These are phyloP conservation scores for Ophioninae sp. DNA, from an alignment of 2,888 invertebrate genomes.

Conservation along the genomic window DNA sequence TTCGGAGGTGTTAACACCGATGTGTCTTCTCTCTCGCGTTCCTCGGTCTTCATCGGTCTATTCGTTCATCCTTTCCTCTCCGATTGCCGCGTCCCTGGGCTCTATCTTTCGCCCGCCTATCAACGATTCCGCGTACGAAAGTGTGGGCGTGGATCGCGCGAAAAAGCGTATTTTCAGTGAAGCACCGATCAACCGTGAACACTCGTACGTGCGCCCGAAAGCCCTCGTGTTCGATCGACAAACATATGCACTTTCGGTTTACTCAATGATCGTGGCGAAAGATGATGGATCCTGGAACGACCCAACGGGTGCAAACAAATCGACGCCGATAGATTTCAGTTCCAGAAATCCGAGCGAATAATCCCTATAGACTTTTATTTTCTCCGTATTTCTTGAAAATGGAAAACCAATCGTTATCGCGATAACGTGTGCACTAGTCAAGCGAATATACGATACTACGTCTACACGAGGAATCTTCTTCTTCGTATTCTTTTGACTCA, in stretches of 20 bases:
- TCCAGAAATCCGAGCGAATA: not conserved
- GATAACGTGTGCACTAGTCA: conserved; percentile 8
- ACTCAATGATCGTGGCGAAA: conserved; percentile 42
- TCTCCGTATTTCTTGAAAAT: not conserved
- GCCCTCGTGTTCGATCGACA: conserved; percentile 16
- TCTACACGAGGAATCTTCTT: conserved; percentile 23
- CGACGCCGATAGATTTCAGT: not conserved
- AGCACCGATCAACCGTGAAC: conserved; percentile 46
- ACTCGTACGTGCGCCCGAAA: conserved; percentile 11
- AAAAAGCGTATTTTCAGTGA: conserved; percentile 42
- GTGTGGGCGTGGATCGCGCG: conserved; percentile 36
- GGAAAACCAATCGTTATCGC: not conserved
- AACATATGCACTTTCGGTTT: conserved; percentile 40
- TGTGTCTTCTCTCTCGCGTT: conserved; percentile 7
- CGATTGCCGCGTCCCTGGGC: conserved; percentile 13
- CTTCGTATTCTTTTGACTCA: conserved; percentile 46
- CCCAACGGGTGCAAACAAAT: conserved; percentile 48
- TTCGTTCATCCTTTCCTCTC: conserved; percentile 8
- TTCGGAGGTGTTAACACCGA: conserved; percentile 40
- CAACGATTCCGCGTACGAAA: conserved; percentile 56
- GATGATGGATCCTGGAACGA: conserved; percentile 52
- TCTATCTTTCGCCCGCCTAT: conserved; percentile 19
- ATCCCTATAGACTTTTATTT: not conserved
- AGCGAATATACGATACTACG: conserved; percentile 30
- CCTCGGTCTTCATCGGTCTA: conserved; percentile 12